phyloP scores from a whole-genome alignment of 2,113 vertebrate species.

The Macquaria ambigua region DNA sequence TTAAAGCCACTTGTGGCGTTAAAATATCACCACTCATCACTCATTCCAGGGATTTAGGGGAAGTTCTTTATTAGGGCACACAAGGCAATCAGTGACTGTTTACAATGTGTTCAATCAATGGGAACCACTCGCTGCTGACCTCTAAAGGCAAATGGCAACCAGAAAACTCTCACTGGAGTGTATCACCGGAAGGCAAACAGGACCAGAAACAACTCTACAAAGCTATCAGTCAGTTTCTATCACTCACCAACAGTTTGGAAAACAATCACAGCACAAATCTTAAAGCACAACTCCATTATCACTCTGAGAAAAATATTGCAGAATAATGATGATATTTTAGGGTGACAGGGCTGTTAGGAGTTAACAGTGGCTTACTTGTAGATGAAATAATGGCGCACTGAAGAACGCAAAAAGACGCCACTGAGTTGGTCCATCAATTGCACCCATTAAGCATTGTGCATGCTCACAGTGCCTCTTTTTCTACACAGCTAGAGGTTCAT shows the following conservation, averaged over 20 bases:
- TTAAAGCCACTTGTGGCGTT: not conserved
- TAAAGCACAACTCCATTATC: not conserved
- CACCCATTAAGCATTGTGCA: slow-evolving; percentile 49
- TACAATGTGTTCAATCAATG: slow-evolving; percentile 54
- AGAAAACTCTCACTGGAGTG: slow-evolving; percentile 9
- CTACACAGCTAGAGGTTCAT: slow-evolving; percentile 16
- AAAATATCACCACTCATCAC: not conserved
- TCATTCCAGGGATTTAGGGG: not conserved
- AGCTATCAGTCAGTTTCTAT: slow-evolving; percentile 8
- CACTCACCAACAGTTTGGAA: slow-evolving; percentile 6
- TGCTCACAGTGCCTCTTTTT: slow-evolving; percentile 38
- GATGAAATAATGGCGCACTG: slow-evolving; percentile 21
- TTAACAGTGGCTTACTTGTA: slow-evolving; percentile 39
- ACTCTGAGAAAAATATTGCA: not conserved
- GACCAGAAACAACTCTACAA: not conserved
- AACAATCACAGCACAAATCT: slow-evolving; percentile 11
- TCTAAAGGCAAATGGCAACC: slow-evolving; percentile 45
- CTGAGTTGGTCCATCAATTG: slow-evolving; percentile 36
- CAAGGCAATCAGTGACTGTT: slow-evolving; percentile 32
- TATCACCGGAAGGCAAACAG: slow-evolving; percentile 22
- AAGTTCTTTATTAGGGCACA: slow-evolving; percentile 32
- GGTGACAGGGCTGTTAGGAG: not conserved
- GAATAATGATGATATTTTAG: not conserved
- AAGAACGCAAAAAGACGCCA: slow-evolving; percentile 31
- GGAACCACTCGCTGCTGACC: slow-evolving; percentile 47